Conservation (phyloP, 2,113 vertebrate genomes). For the Panurus biarmicus region DNA sequence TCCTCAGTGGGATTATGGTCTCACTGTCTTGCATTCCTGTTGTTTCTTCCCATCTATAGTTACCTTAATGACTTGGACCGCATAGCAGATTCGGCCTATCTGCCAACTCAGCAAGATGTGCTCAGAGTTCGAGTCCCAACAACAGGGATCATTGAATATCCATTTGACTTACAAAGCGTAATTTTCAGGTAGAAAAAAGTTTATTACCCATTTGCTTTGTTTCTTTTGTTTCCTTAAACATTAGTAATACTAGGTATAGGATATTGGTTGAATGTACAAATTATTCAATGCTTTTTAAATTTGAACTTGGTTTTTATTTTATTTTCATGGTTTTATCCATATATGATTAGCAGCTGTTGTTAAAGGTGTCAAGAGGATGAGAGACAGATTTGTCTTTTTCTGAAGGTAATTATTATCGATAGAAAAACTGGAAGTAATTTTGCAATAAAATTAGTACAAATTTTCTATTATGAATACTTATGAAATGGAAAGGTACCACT, state of each 20-base stretch:
- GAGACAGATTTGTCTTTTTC: not conserved
- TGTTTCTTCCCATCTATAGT: conserved; percentile 65
- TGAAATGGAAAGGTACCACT: not conserved
- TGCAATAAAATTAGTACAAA: not conserved
- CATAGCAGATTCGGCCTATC: conserved; percentile 71
- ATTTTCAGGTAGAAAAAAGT: conserved; percentile 85
- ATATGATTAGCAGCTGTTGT: not conserved
- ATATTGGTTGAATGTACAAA: not conserved
- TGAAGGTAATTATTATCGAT: not conserved
- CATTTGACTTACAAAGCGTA: conserved; percentile 91
- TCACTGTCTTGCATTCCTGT: conserved; percentile 50
- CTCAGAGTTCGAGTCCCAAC: conserved; percentile 81
- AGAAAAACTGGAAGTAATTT: not conserved
- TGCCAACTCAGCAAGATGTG: conserved; percentile 79
- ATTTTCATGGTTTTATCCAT: not conserved
- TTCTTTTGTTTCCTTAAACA: not conserved
- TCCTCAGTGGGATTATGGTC: not conserved
- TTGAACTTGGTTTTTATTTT: not conserved
- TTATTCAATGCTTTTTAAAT: not conserved
- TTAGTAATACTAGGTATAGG: not conserved
- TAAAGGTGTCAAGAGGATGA: not conserved
- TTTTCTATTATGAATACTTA: not conserved
- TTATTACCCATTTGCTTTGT: not conserved
- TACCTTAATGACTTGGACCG: conserved; percentile 81
- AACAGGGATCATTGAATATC: conserved; percentile 84